A percentile compares a stretch with the other conserved stretches of the same genome.
Evolutionary conservation across 2,113 vertebrate genomes (phyloP).

Genomic region (Rattus rattus): DNA sequence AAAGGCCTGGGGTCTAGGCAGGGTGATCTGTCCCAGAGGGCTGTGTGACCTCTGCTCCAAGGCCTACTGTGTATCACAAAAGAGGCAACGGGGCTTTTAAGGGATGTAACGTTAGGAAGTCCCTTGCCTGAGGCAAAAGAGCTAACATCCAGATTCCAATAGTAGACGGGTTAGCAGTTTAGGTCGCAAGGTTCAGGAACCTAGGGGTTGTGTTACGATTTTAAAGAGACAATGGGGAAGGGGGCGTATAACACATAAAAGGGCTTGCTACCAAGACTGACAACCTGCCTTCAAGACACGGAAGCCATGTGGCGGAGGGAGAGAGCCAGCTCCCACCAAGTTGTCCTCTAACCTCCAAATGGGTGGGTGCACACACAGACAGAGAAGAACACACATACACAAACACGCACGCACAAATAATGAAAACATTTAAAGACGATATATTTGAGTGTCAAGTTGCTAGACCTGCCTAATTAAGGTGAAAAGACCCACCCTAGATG

Average conservation of each 20-base stretch:
- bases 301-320: not conserved
- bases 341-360: not conserved
- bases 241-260: not conserved
- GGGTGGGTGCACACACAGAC: not conserved
- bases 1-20: conserved; percentile 14
- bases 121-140: not conserved
- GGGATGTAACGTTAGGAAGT: not conserved
- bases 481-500: not conserved
- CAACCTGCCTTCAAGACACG: not conserved
- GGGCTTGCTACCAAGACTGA: not conserved
- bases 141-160: not conserved
- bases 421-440: not conserved
- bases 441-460: not conserved
- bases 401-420: too few relatives aligned
- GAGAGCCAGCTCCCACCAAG: not conserved
- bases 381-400: not conserved
- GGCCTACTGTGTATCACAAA: conserved; percentile 1
- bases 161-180: not conserved
- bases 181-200: not conserved
- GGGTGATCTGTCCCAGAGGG: conserved; percentile 14
- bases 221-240: not conserved
- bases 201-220: not conserved
- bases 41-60: conserved; percentile 59
- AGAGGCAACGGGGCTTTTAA: not conserved
- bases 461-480: not conserved